Evolutionary conservation across 2,888 invertebrate genomes (phyloP), one percentile per base, ranked within the genome.

Genomic region (Pseudanteris insignis): DNA sequence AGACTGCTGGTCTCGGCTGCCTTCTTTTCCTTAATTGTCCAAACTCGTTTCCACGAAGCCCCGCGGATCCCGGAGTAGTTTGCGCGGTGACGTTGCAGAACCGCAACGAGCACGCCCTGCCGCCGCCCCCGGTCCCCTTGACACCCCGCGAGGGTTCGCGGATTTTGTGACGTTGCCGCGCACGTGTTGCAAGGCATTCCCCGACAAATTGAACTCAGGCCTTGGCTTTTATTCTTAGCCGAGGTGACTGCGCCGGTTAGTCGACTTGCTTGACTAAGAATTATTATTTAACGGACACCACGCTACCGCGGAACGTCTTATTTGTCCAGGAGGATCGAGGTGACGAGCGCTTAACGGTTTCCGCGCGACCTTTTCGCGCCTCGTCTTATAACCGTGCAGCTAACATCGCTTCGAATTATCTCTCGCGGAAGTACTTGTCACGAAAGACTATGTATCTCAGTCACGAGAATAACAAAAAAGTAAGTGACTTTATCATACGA

Each of bases 151-250:
- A 63, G 47, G 40, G n/a, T n/a, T n/a, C n/a, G n/a, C n/a, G n/a
- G n/a, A n/a, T n/a, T n/a, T n/a, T 48, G 64, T 54, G 47, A 59
- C 38, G 37, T 68, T 68, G 68, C 58, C 67, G 57, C 72, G 71
- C 78, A 77, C 77, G 76, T 78, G 78, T 78, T 77, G 69, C 18
- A 3, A 73, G 72, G 74, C 78, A 79, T 79, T 78, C 78, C 73
- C 74, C 78, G 77, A 77, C 78, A 78, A 79, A 79, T 78, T 79
- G 77, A 77, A 77, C 78, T 76, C 77, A 78, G 77, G 74, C 77
- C 76, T 76, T 71, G 73, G 74, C 74, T 74, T 78, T 77, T 77
- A 79, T 79, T 78, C 78, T 79, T 78, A 79, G 79, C 76, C 73
- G 67, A 67, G 63, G 66, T 71, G 68, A 65, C 70, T 63, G 63